Evolutionary conservation across 2,888 invertebrate species (phyloP).

Genomic region (Neoitamus cyanurus): DNA sequence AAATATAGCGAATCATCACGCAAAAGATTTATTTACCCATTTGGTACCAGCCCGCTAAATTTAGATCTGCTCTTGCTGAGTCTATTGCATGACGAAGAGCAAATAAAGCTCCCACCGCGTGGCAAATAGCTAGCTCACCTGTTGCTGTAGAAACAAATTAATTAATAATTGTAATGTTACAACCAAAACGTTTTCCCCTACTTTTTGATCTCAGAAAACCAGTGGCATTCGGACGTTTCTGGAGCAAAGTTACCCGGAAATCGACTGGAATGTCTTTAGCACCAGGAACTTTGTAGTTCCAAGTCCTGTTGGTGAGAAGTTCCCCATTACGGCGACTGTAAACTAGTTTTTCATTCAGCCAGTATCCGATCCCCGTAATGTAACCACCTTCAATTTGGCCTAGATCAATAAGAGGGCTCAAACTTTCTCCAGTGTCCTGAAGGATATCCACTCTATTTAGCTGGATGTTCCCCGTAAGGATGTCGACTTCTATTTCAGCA

Average conservation of each 20-base stretch:
- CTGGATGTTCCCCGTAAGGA: slow-evolving; percentile 81
- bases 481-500: slow-evolving; percentile 80
- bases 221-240: slow-evolving; percentile 73
- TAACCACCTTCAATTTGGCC: slow-evolving; percentile 85
- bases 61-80: slow-evolving; percentile 75
- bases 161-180: not conserved
- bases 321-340: slow-evolving; percentile 74
- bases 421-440: slow-evolving; percentile 80
- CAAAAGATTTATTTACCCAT: slow-evolving; percentile 58
- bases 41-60: slow-evolving; percentile 57
- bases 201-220: slow-evolving; percentile 76
- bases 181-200: not conserved
- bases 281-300: slow-evolving; percentile 84
- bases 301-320: slow-evolving; percentile 80
- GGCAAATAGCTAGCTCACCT: slow-evolving; percentile 73
- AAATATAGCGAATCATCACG: not conserved
- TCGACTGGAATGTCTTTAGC: slow-evolving; percentile 83
- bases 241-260: slow-evolving; percentile 76
- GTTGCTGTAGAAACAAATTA: slow-evolving; percentile 67
- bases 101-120: slow-evolving; percentile 70
- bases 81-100: slow-evolving; percentile 78
- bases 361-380: slow-evolving; percentile 81
- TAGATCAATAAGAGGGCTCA: slow-evolving; percentile 79
- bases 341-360: slow-evolving; percentile 77
- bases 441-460: slow-evolving; percentile 76